phyloP scores from a whole-genome alignment of 1,140 invertebrate species.

The Zaprionus davidi region DNA sequence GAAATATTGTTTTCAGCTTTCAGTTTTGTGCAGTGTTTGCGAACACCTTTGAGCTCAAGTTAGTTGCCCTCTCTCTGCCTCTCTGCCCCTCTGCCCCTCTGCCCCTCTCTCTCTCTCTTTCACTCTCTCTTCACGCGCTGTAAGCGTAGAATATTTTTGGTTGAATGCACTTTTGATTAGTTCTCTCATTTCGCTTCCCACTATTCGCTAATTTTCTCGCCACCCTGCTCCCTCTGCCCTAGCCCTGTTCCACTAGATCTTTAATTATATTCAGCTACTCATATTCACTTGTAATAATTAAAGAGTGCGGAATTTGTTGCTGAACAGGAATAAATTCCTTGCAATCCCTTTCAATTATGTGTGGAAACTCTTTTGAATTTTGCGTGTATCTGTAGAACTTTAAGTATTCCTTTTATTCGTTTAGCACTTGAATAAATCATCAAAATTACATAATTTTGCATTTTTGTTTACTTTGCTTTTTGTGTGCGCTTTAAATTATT shows the following conservation, averaged over 20 bases:
- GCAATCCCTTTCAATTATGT: background rate
- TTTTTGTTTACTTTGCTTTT: slow-evolving; percentile 39
- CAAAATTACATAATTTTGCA: slow-evolving; percentile 57
- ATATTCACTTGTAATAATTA: background rate
- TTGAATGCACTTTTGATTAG: slow-evolving; percentile 78
- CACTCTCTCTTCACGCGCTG: slow-evolving; percentile 11
- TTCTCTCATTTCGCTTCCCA: slow-evolving; percentile 11
- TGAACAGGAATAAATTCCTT: background rate
- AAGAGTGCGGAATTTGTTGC: background rate
- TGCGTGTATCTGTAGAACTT: background rate
- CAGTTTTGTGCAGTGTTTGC: background rate
- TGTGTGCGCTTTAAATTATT: slow-evolving; percentile 2
- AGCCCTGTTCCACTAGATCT: background rate
- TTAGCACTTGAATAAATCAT: slow-evolving; percentile 18
- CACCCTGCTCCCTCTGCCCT: slow-evolving; percentile 9
- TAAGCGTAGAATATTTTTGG: slow-evolving; percentile 53
- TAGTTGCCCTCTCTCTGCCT: too few relatives aligned
- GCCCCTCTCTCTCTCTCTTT: background rate
- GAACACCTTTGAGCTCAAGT: too few relatives aligned
- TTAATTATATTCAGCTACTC: background rate
- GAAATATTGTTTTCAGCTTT: slow-evolving; percentile 12
- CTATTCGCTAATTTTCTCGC: slow-evolving; percentile 7
- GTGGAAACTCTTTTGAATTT: background rate
- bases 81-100: too few relatives aligned
- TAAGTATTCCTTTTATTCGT: slow-evolving; percentile 24